Evolutionary conservation across 2,888 invertebrate species (phyloP).

Genomic region (Xiphydria camelus): DNA sequence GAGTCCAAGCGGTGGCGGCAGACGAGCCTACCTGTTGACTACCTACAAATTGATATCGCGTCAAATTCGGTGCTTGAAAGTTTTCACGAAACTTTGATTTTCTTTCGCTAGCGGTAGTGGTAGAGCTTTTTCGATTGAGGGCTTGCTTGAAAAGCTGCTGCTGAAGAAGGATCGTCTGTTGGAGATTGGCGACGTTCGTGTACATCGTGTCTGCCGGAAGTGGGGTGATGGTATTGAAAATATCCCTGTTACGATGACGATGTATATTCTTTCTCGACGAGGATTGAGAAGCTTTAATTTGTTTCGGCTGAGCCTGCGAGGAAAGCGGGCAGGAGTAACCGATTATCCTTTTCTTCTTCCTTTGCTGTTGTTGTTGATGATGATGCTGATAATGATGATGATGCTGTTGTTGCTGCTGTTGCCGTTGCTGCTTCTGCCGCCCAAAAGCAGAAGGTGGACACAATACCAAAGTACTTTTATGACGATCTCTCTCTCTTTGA

Average conservation of each 20-base stretch:
- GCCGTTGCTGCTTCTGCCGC: conserved; percentile 12
- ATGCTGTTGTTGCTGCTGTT: conserved; percentile 23
- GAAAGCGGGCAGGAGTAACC: conserved; percentile 40
- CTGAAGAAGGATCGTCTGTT: conserved; percentile 71
- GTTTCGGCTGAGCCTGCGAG: conserved; percentile 16
- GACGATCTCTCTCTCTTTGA: conserved; percentile 56
- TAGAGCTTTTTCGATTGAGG: conserved; percentile 52
- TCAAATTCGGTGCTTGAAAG: conserved; percentile 64
- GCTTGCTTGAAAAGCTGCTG: conserved; percentile 67
- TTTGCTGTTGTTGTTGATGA: conserved; percentile 11
- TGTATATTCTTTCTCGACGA: conserved; percentile 10
- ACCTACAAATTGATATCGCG: conserved; percentile 65
- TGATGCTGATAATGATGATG: conserved; percentile 21
- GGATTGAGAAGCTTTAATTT: conserved; percentile 2
- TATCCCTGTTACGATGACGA: conserved; percentile 20
- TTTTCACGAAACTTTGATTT: conserved; percentile 51
- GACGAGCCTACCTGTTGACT: conserved; percentile 60
- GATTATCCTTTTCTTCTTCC: conserved; percentile 22
- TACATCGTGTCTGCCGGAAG: conserved; percentile 68
- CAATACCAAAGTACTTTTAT: conserved; percentile 49
- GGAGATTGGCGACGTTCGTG: conserved; percentile 70
- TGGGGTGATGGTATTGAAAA: conserved; percentile 21
- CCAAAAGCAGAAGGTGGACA: conserved; percentile 32
- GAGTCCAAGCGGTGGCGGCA: conserved; percentile 26
- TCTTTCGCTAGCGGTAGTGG: conserved; percentile 33